phyloP scores from a whole-genome alignment of 2,797 vertebrate genomes.

The Sylvilagus floridanus region DNA sequence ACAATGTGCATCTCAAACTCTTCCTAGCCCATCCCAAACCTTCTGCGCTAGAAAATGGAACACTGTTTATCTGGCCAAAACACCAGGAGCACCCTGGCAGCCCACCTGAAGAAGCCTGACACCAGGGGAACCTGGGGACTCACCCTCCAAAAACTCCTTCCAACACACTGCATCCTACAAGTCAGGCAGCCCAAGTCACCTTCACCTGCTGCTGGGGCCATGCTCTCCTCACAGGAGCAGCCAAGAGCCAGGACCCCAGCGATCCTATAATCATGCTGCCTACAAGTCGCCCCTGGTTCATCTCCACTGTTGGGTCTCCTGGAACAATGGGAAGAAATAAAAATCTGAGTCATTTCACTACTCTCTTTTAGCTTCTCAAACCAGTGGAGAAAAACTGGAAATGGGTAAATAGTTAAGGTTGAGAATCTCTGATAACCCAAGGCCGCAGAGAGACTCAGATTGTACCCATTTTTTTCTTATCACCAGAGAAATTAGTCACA shows the following conservation, averaged over 20 bases:
- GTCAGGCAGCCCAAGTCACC: accelerated
- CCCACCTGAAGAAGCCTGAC: background rate
- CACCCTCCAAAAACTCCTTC: background rate
- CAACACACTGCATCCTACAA: background rate
- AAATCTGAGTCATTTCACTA: background rate
- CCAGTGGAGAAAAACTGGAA: background rate
- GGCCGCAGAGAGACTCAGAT: background rate
- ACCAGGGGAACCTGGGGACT: background rate
- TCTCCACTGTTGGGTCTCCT: background rate
- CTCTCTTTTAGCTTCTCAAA: background rate
- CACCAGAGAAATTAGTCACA: background rate
- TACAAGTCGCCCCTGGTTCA: background rate
- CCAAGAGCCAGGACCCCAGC: no score
- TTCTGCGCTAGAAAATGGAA: background rate
- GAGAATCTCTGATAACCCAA: background rate
- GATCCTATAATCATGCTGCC: background rate
- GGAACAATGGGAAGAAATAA: background rate
- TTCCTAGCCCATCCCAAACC: background rate
- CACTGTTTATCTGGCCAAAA: background rate
- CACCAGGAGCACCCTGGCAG: accelerated
- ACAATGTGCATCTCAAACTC: background rate
- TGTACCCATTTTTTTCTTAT: background rate
- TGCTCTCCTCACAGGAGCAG: background rate
- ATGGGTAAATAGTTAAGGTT: background rate
- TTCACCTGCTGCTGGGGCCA: background rate